Percentiles rank a stretch among this genome's conserved stretches.
phyloP scores from a whole-genome alignment of 2,113 vertebrate genomes.

The Oncorhynchus nerka region DNA sequence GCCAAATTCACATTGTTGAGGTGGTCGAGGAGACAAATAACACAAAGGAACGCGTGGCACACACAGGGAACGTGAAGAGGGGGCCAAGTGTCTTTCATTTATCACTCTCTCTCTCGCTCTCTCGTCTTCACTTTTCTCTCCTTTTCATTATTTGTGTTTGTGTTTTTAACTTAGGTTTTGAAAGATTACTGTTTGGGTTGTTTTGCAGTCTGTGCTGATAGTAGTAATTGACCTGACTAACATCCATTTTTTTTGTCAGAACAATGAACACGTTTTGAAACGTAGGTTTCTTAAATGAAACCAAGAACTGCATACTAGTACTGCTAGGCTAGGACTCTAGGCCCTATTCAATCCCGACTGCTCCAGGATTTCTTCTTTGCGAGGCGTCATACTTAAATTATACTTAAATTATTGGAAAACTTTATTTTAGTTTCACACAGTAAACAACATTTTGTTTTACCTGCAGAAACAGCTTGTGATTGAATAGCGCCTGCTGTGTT shows the following conservation, averaged over 20 bases:
- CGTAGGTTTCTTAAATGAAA: not conserved
- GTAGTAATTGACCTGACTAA: too few species aligned
- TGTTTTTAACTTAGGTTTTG: not conserved
- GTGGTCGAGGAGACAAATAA: constrained; percentile 20
- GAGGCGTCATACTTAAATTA: not conserved
- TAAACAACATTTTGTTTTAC: not conserved
- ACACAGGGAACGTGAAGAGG: constrained; percentile 13
- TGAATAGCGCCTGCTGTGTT: not conserved
- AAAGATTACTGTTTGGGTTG: too few species aligned
- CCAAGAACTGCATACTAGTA: too few species aligned
- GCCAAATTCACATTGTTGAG: constrained; percentile 42
- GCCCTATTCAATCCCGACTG: too few species aligned
- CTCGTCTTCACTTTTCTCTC: not conserved
- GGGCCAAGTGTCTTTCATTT: constrained; percentile 20
- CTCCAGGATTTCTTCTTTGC: too few species aligned
- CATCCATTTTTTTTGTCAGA: too few species aligned
- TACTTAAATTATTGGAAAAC: not conserved
- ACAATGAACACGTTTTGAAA: not conserved
- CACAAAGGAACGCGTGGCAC: constrained; percentile 29
- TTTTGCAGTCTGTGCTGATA: not conserved
- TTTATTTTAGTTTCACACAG: not conserved
- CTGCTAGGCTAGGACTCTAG: too few species aligned
- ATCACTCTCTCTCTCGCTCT: not conserved
- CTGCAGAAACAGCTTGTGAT: not conserved
- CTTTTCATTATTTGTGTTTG: not conserved